Conservation (phyloP, 1,140 invertebrate genomes). For the Anagrus nilaparvatae region DNA sequence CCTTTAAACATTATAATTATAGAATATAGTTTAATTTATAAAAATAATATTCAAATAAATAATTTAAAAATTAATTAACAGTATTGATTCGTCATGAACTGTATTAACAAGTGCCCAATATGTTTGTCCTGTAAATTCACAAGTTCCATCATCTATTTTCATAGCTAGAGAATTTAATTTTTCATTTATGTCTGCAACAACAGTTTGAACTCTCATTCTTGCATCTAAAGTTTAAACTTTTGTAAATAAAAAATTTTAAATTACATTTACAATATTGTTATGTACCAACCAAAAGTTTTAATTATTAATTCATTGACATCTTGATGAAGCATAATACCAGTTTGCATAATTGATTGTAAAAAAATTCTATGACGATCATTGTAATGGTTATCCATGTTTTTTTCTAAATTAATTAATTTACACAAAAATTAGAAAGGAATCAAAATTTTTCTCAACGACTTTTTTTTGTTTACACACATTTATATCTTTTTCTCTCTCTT, state of each 20-base stretch:
- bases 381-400: slow-evolving; percentile 15
- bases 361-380: slow-evolving; percentile 18
- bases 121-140: slow-evolving; percentile 26
- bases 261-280: not conserved
- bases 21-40: not conserved
- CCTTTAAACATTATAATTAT: slow-evolving; percentile 13
- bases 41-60: slow-evolving; percentile 7
- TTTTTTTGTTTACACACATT: too few species aligned
- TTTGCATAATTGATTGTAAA: slow-evolving; percentile 23
- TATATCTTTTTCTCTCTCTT: too few species aligned
- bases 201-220: not conserved
- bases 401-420: slow-evolving; percentile 2
- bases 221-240: slow-evolving; percentile 7
- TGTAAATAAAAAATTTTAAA: not conserved
- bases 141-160: slow-evolving; percentile 21
- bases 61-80: slow-evolving; percentile 13
- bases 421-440: not conserved
- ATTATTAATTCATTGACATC: slow-evolving; percentile 15
- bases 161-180: slow-evolving; percentile 20
- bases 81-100: slow-evolving; percentile 20
- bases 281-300: slow-evolving; percentile 24
- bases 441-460: not conserved
- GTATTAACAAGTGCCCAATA: slow-evolving; percentile 23
- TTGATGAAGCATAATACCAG: slow-evolving; percentile 18
- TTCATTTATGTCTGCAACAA: slow-evolving; percentile 19